Evolutionary conservation across 2,888 invertebrate genomes (phyloP).

Genomic region (Drosophila formosana): DNA sequence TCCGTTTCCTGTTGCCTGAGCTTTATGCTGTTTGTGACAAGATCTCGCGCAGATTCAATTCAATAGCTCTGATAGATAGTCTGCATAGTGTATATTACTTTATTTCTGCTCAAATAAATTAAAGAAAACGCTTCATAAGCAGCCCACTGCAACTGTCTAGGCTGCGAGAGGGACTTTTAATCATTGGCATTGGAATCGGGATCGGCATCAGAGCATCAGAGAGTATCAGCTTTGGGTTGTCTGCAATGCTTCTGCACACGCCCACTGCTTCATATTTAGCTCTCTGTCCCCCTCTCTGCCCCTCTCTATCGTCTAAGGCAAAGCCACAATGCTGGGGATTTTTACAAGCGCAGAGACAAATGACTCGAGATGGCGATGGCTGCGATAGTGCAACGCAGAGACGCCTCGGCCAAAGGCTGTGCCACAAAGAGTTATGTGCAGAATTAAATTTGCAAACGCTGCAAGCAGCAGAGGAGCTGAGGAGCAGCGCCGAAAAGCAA

Average conservation of each 20-base stretch:
- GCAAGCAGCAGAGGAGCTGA: slow-evolving; percentile 18
- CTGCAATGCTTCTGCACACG: slow-evolving; percentile 60
- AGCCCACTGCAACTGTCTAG: slow-evolving; percentile 28
- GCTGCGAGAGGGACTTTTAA: slow-evolving; percentile 32
- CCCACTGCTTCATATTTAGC: slow-evolving; percentile 56
- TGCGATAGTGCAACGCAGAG: slow-evolving; percentile 56
- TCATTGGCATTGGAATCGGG: slow-evolving; percentile 30
- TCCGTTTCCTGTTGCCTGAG: slow-evolving; percentile 27
- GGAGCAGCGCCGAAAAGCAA: slow-evolving; percentile 75
- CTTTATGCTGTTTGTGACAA: slow-evolving; percentile 25
- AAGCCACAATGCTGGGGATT: slow-evolving; percentile 41
- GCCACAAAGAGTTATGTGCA: slow-evolving; percentile 72
- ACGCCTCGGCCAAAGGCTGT: slow-evolving; percentile 73
- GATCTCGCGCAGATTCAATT: slow-evolving; percentile 53
- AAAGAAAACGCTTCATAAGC: slow-evolving; percentile 35
- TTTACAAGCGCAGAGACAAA: slow-evolving; percentile 79
- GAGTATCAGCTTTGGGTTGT: slow-evolving; percentile 5
- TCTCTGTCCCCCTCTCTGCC: not conserved
- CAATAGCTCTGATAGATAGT: slow-evolving; percentile 30
- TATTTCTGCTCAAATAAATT: slow-evolving; percentile 49
- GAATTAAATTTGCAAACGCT: slow-evolving; percentile 79
- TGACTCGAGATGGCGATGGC: slow-evolving; percentile 59
- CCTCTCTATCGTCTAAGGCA: slow-evolving; percentile 54
- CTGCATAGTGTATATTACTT: slow-evolving; percentile 41
- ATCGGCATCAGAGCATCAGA: slow-evolving; percentile 12